Conservation (phyloP, 2,888 invertebrate genomes). For the Pyralis farinalis region DNA sequence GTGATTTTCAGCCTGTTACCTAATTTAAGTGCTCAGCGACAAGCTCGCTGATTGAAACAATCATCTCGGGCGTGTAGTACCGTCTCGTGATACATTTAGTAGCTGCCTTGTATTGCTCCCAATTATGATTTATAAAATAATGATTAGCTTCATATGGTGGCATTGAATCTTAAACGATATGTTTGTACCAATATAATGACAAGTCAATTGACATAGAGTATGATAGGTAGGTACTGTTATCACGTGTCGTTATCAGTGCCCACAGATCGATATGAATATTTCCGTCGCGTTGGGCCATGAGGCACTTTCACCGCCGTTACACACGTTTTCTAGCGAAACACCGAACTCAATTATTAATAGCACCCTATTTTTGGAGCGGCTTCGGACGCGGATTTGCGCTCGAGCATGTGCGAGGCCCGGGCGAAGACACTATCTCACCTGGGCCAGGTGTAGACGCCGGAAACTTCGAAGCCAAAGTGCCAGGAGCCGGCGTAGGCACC, state of each 20-base stretch:
- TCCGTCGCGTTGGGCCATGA: constrained; percentile 67
- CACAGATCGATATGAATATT: constrained; percentile 73
- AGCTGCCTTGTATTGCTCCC: constrained; percentile 32
- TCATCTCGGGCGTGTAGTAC: constrained; percentile 14
- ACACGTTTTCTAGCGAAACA: constrained; percentile 81
- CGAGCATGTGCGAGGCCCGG: constrained; percentile 80
- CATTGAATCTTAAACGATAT: constrained; percentile 47
- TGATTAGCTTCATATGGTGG: constrained; percentile 33
- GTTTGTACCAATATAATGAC: constrained; percentile 40
- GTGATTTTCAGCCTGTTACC: background rate
- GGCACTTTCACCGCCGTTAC: constrained; percentile 85
- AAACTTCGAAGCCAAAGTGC: constrained; percentile 99
- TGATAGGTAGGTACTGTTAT: constrained; percentile 50
- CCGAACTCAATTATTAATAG: constrained; percentile 82
- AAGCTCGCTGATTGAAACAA: constrained; percentile 2
- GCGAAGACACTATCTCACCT: constrained; percentile 87
- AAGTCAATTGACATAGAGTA: constrained; percentile 41
- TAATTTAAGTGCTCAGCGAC: constrained; percentile 1
- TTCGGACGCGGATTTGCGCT: constrained; percentile 75
- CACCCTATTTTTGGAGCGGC: constrained; percentile 80
- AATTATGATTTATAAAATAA: constrained; percentile 36
- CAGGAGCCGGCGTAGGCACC: constrained; percentile 99
- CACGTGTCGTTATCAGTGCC: constrained; percentile 59
- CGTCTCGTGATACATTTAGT: constrained; percentile 25
- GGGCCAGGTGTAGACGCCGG: constrained; percentile 99